Base-by-base conservation (phyloP, 2,113 vertebrate species). In the Aptenodytes forsteri region DNA sequence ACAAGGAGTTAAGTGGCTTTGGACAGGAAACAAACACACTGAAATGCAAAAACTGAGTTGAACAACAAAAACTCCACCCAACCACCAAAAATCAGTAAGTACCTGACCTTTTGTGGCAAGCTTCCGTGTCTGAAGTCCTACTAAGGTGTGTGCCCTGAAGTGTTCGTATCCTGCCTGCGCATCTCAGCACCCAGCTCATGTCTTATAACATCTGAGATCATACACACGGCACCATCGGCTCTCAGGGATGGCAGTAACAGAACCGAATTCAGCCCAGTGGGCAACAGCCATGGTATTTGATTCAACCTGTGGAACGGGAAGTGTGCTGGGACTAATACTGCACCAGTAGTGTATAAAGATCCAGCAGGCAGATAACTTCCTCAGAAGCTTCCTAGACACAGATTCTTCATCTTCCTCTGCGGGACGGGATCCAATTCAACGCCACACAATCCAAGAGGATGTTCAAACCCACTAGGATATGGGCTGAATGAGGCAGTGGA, bases 201-300 rank as follows among this genome's bases (percentile, higher is more conserved):
- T 10, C 56, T 46, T 70, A 0, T 0, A 42, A 72, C 22, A 38
- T n/a, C 44, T n/a, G 49, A 95, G 83, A 69, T 26, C 25, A 12
- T 1, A 25, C 14, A 49, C 9, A 25, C 0, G 0, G 55, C 44
- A 77, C 49, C 72, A 61, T 11, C 0, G 0, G 23, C 58, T 62
- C 22, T 44, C 2, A 0, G 46, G 14, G 12, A 27, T 3, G 38
- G 26, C 62, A 21, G 18, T 26, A 50, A 47, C 18, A 61, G 44
- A 32, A 49, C 38, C 0, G 1, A 58, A 55, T 22, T 90, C 75
- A 85, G 75, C 38, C 38, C 65, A 38, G 0, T 5, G 20, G 59
- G 40, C 59, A 83, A 49, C 30, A 77, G 47, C 16, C 50, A 34
- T 0, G 0, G 40, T 19, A 18, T 18, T 50, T 16, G 17, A 42